phyloP scores from a whole-genome alignment of 2,888 invertebrate species.

The Cryptocephalus primarius region DNA sequence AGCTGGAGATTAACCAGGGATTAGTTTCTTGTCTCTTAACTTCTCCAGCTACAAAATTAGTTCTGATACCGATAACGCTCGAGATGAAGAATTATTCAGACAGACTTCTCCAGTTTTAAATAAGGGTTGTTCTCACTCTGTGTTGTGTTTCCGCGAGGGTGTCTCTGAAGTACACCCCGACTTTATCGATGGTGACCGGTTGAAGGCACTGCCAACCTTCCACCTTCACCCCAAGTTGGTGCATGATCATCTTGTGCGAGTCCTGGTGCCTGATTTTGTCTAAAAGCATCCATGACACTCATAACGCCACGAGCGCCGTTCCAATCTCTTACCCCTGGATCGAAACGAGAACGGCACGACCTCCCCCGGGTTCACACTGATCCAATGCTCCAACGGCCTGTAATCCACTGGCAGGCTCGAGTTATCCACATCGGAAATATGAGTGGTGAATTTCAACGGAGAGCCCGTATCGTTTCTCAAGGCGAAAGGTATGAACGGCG shows the following conservation, averaged over 20 bases:
- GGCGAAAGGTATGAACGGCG: constrained; percentile 91
- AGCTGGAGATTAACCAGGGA: neutral
- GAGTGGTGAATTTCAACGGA: constrained; percentile 73
- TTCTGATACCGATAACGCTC: too few relatives aligned
- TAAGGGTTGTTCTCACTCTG: constrained; percentile 19
- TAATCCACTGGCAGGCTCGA: constrained; percentile 28
- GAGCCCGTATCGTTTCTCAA: constrained; percentile 87
- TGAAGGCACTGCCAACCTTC: constrained; percentile 80
- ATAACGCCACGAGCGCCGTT: neutral
- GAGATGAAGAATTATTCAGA: too few relatives aligned
- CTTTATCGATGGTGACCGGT: constrained; percentile 91
- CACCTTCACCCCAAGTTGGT: constrained; percentile 80
- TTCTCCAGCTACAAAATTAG: too few relatives aligned
- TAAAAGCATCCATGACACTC: constrained; percentile 11
- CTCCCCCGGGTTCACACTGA: constrained; percentile 59
- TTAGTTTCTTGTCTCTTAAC: too few relatives aligned
- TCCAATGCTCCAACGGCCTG: constrained; percentile 51
- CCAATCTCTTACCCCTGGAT: constrained; percentile 43
- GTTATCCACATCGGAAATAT: constrained; percentile 56
- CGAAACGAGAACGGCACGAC: constrained; percentile 82
- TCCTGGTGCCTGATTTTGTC: constrained; percentile 58
- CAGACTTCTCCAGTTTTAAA: too few relatives aligned
- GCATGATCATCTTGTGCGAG: constrained; percentile 66
- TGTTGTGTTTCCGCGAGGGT: constrained; percentile 38
- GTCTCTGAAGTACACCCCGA: constrained; percentile 85